Evolutionary conservation across 2,797 vertebrate genomes (phyloP).

Genomic region (Rousettus madagascariensis): DNA sequence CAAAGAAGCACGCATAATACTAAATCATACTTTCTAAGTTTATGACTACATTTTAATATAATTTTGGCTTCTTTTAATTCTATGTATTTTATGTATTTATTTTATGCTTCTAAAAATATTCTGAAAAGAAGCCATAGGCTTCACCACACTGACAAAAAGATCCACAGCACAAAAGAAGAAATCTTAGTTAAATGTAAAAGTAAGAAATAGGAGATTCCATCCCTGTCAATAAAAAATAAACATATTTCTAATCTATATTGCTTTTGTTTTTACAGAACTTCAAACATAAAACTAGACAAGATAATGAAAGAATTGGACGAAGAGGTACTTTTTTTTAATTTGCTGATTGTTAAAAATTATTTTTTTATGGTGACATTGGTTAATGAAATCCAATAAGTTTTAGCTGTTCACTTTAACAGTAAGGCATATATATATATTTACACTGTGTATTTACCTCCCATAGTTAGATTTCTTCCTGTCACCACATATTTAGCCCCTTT

Average conservation of each 20-base stretch:
- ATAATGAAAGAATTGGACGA: constrained; percentile 98
- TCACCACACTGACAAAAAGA: not conserved
- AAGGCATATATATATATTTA: too few relatives aligned
- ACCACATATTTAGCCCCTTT: too few relatives aligned
- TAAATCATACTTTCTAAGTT: not conserved
- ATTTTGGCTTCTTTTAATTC: constrained; percentile 9
- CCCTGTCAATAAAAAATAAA: not conserved
- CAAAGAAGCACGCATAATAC: constrained; percentile 7
- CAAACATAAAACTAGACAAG: constrained; percentile 96
- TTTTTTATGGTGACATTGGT: too few relatives aligned
- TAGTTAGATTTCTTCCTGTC: too few relatives aligned
- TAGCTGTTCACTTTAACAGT: too few relatives aligned
- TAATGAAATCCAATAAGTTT: too few relatives aligned
- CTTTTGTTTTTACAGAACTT: constrained; percentile 86
- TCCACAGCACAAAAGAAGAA: not conserved
- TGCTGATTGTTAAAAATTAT: too few relatives aligned
- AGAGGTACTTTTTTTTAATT: constrained; percentile 88
- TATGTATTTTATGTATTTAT: constrained; percentile 9
- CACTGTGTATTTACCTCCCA: too few relatives aligned
- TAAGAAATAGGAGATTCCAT: not conserved
- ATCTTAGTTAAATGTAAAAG: not conserved
- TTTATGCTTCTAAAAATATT: constrained; percentile 51
- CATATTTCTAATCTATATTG: constrained; percentile 54
- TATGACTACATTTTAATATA: not conserved
- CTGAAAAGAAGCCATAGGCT: not conserved